Evolutionary conservation across 2,113 vertebrate species (phyloP).

Genomic region (Clarias batrachus): DNA sequence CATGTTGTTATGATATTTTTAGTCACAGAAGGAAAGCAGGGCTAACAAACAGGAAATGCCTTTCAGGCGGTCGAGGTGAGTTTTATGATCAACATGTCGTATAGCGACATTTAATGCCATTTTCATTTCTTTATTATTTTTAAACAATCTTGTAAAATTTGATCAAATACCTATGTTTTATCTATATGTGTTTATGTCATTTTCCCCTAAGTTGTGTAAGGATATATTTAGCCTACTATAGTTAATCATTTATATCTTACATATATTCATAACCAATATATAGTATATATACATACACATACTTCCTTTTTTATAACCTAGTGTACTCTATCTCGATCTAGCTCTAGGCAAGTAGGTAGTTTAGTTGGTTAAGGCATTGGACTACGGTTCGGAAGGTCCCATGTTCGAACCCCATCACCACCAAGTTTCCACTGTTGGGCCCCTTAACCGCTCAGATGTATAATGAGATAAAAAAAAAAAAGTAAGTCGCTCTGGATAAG

Average conservation of each 20-base stretch:
- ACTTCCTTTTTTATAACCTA: too few species aligned
- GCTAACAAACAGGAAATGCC: slow-evolving; percentile 25
- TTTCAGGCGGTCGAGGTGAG: slow-evolving; percentile 9
- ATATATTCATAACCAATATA: background rate
- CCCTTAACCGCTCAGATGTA: too few species aligned
- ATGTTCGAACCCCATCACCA: too few species aligned
- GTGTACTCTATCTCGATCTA: background rate
- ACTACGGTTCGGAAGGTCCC: too few species aligned
- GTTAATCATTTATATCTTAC: background rate
- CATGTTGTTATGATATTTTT: slow-evolving; percentile 26
- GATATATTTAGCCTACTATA: too few species aligned
- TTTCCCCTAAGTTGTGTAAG: too few species aligned
- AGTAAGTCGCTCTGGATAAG: too few species aligned
- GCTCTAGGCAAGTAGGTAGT: too few species aligned
- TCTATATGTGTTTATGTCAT: background rate
- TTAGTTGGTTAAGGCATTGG: too few species aligned
- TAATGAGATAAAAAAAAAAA: too few species aligned
- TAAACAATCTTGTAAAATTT: background rate
- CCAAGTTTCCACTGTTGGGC: too few species aligned
- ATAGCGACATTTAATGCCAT: background rate
- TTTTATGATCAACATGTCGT: background rate
- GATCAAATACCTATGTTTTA: background rate
- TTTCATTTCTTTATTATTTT: background rate
- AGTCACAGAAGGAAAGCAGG: slow-evolving; percentile 18
- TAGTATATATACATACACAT: too few species aligned